A percentile compares a stretch with the other conserved stretches of the same genome.
Evolutionary conservation across 2,888 invertebrate species (phyloP).

Genomic region (Dicranocentrus wangi): DNA sequence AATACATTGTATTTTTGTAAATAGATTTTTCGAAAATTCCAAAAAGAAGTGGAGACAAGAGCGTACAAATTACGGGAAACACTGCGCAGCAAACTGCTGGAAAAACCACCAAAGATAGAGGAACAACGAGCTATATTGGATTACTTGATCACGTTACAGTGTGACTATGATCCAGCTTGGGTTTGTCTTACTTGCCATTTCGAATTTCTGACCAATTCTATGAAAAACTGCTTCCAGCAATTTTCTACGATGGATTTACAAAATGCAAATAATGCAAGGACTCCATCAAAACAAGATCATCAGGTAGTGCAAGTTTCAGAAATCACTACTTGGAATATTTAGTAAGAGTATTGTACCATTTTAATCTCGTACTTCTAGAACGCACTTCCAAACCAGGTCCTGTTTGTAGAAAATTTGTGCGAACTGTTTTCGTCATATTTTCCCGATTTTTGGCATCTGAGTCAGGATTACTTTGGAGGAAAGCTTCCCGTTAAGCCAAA

Average conservation of each 20-base stretch:
- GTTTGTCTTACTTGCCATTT: constrained; percentile 90
- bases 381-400: constrained; percentile 80
- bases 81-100: constrained; percentile 87
- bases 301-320: constrained; percentile 51
- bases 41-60: constrained; percentile 92
- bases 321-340: too few species aligned
- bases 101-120: constrained; percentile 81
- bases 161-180: constrained; percentile 95
- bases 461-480: constrained; percentile 93
- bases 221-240: constrained; percentile 76
- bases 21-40: constrained; percentile 89
- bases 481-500: constrained; percentile 86
- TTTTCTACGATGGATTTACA: constrained; percentile 65
- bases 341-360: background rate
- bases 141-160: constrained; percentile 84
- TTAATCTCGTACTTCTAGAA: constrained; percentile 62
- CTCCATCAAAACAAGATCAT: constrained; percentile 69
- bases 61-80: constrained; percentile 87
- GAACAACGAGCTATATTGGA: constrained; percentile 73
- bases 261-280: constrained; percentile 64
- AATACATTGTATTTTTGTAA: too few species aligned
- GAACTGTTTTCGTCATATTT: constrained; percentile 84
- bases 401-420: constrained; percentile 87
- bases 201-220: constrained; percentile 83
- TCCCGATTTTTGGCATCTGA: constrained; percentile 96